These are phyloP conservation scores for Andricus grossulariae DNA, from an alignment of 1,140 invertebrate genomes.

Conservation along the genomic window DNA sequence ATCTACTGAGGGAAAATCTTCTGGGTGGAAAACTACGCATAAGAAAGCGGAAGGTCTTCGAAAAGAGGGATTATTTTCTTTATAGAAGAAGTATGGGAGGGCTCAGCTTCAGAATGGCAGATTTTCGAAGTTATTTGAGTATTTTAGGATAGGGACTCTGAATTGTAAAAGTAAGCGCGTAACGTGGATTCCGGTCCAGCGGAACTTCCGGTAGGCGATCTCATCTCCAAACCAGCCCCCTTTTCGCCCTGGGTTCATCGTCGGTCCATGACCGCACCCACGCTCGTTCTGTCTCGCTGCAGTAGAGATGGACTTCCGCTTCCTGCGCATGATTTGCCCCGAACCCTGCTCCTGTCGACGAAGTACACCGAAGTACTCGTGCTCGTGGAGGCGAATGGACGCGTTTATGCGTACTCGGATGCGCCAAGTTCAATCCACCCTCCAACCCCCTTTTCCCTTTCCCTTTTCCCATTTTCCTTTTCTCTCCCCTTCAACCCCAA, in stretches of 20 bases:
- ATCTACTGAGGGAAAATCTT: too few species aligned
- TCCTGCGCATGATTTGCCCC: constrained; percentile 56
- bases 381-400: constrained; percentile 14
- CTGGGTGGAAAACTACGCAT: too few species aligned
- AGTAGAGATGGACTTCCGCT: constrained; percentile 60
- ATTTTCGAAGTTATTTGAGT: too few species aligned
- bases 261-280: constrained; percentile 36
- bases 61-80: too few species aligned
- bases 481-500: constrained; percentile 21
- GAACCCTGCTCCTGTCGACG: constrained; percentile 40
- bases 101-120: too few species aligned
- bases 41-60: too few species aligned
- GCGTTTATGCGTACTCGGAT: constrained; percentile 31
- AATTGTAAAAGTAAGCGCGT: constrained; percentile 38
- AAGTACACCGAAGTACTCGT: constrained; percentile 13
- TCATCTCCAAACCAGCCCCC: constrained; percentile 56
- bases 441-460: constrained; percentile 33
- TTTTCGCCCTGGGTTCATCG: constrained; percentile 32
- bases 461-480: constrained; percentile 10
- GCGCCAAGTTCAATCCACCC: constrained; percentile 40
- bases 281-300: constrained; percentile 60
- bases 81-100: too few species aligned
- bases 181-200: constrained; percentile 61
- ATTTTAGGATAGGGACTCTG: too few species aligned
- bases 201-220: constrained; percentile 61